Conservation (phyloP, 2,113 vertebrate genomes). For the Dermatemys mawii region DNA sequence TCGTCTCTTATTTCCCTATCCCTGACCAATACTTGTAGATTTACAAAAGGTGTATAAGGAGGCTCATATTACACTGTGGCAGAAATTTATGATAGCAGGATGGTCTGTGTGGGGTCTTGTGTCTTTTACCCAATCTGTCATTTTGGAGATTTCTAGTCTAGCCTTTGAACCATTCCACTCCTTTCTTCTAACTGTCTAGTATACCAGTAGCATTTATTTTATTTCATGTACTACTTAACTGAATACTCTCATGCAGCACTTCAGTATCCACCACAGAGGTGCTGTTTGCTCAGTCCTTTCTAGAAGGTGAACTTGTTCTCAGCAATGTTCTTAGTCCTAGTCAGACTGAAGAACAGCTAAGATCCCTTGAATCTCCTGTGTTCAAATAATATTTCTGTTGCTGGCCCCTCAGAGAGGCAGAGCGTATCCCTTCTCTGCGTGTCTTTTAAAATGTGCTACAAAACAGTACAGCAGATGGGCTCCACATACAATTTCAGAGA, state of each 20-base stretch:
- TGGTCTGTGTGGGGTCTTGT: background rate
- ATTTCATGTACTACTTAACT: too few relatives aligned
- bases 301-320: too few relatives aligned
- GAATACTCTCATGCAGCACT: too few relatives aligned
- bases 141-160: background rate
- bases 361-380: background rate
- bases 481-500: background rate
- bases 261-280: too few relatives aligned
- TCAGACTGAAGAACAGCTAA: background rate
- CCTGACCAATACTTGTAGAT: too few relatives aligned
- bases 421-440: background rate
- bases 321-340: too few relatives aligned
- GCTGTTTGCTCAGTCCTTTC: too few relatives aligned
- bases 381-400: background rate
- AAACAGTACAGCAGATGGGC: background rate
- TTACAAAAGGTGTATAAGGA: too few relatives aligned
- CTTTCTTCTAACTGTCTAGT: too few relatives aligned
- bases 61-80: background rate
- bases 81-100: background rate
- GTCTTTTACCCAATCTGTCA: accelerated
- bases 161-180: too few relatives aligned
- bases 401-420: background rate
- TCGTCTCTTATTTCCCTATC: background rate
- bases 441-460: background rate
- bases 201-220: too few relatives aligned